Conservation (phyloP, 2,797 vertebrate genomes). For the Cyprinodon diabolis region DNA sequence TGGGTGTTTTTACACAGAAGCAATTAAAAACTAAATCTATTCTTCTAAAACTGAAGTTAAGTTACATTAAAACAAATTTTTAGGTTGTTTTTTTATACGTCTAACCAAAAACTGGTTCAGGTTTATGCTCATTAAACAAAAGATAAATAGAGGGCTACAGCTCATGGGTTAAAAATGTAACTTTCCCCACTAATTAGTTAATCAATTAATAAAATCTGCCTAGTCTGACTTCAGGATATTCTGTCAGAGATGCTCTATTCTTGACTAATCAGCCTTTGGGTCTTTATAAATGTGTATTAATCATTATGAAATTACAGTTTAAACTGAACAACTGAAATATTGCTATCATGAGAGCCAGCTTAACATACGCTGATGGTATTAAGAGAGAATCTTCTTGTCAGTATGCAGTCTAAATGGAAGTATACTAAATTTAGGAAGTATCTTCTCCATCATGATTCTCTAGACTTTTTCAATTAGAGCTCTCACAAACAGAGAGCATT, state of each 20-base stretch:
- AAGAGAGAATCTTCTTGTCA: background rate
- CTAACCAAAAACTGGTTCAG: background rate
- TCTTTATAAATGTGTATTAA: background rate
- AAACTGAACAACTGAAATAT: too few relatives aligned
- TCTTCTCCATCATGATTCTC: too few relatives aligned
- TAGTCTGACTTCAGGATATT: too few relatives aligned
- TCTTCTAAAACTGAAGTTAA: background rate
- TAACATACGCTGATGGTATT: background rate
- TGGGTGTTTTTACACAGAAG: background rate
- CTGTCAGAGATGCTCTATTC: too few relatives aligned
- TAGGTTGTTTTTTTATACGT: background rate
- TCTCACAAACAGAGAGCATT: too few relatives aligned
- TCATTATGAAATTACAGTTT: background rate
- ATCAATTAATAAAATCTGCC: too few relatives aligned
- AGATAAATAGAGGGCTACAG: background rate
- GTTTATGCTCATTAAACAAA: background rate
- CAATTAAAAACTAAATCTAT: too few relatives aligned
- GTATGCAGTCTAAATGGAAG: background rate
- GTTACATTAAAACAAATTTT: background rate
- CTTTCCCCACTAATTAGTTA: too few relatives aligned
- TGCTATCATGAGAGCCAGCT: background rate
- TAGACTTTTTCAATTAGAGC: too few relatives aligned
- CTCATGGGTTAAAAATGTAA: too few relatives aligned
- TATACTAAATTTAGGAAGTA: background rate
- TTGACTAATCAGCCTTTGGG: too few relatives aligned